These are phyloP conservation scores for Dryobotodes eremita DNA, from an alignment of 2,888 invertebrate species.

Conservation along the genomic window DNA sequence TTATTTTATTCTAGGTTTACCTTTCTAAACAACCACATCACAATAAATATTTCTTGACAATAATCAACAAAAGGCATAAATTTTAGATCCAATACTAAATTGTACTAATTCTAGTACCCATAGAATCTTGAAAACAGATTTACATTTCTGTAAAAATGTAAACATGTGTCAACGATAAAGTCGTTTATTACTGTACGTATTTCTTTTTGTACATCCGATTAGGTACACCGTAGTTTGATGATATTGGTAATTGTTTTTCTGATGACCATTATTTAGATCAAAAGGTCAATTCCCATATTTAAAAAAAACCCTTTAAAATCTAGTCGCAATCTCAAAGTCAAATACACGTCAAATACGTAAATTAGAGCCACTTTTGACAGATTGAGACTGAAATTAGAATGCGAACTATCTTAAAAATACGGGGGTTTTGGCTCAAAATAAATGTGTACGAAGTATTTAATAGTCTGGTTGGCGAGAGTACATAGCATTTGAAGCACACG, in stretches of 20 bases:
- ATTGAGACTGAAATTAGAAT: too few species aligned
- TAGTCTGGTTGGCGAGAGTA: not conserved
- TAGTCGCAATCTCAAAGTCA: too few species aligned
- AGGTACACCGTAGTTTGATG: not conserved
- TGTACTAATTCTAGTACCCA: not conserved
- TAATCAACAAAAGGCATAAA: not conserved
- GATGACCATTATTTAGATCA: not conserved
- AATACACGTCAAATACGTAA: too few species aligned
- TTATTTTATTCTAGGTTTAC: not conserved
- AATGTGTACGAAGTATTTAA: not conserved
- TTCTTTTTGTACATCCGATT: not conserved
- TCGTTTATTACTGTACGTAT: not conserved
- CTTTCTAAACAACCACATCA: too few species aligned
- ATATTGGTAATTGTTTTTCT: not conserved
- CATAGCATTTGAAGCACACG: not conserved
- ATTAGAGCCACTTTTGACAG: too few species aligned
- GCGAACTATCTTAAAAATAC: too few species aligned
- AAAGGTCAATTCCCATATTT: too few species aligned
- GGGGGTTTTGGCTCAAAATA: not conserved
- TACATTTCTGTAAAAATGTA: too few species aligned
- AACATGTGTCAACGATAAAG: not conserved
- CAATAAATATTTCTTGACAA: not conserved
- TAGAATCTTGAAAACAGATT: not conserved
- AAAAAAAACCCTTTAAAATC: too few species aligned
- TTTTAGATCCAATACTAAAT: not conserved